A percentile compares a stretch with the other conserved stretches of the same genome.
phyloP scores from a whole-genome alignment of 2,113 vertebrate genomes.

The Platanista minor region DNA sequence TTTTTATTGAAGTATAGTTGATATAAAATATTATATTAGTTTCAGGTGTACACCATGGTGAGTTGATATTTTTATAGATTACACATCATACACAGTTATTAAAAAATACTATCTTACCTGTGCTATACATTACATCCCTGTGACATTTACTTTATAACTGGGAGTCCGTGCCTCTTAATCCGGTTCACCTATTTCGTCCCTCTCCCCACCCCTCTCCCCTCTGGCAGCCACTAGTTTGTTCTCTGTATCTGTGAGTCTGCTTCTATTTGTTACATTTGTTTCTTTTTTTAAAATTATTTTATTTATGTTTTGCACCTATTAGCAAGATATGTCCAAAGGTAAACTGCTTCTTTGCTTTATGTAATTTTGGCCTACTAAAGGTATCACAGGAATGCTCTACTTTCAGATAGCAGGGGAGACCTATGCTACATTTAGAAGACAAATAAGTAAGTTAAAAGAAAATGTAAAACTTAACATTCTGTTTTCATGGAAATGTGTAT shows the following conservation, averaged over 20 bases:
- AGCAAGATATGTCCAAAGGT: neutral
- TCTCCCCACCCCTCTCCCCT: neutral
- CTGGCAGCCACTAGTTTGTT: neutral
- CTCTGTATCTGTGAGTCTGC: neutral
- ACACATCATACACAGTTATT: neutral
- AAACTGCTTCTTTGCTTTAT: neutral
- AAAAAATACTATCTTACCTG: neutral
- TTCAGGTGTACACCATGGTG: neutral
- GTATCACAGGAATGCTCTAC: neutral
- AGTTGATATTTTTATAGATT: neutral
- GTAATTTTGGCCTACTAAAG: neutral
- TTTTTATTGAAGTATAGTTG: neutral
- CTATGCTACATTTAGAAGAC: neutral
- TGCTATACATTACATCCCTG: neutral
- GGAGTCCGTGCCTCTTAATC: neutral
- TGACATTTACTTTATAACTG: neutral
- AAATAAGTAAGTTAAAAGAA: neutral
- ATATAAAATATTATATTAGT: neutral
- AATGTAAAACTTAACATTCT: neutral
- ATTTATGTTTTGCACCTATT: neutral
- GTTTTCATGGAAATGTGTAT: neutral
- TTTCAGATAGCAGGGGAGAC: neutral
- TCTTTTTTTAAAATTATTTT: neutral
- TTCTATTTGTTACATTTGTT: neutral
- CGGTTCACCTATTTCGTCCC: neutral